These are phyloP conservation scores for Kuschelorhynchus macadamiae DNA, from an alignment of 2,888 invertebrate species.

Conservation along the genomic window DNA sequence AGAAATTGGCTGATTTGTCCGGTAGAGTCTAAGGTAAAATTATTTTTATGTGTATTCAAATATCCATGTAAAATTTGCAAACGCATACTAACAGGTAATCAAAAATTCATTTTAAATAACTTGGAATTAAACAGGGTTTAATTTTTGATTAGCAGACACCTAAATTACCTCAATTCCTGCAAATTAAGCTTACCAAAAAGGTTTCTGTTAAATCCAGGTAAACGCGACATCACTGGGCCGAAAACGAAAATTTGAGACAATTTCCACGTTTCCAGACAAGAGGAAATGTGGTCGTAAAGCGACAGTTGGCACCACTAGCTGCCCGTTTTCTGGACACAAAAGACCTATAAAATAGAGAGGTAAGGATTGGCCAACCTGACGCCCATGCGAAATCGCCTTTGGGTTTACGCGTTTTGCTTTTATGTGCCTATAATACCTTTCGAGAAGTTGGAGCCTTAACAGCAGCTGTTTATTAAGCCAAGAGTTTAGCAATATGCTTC, in stretches of 20 bases:
- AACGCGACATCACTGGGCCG: neutral
- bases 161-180: too few species aligned
- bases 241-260: constrained; percentile 37
- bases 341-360: constrained; percentile 46
- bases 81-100: too few species aligned
- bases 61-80: too few species aligned
- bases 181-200: neutral
- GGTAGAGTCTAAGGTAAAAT: too few species aligned
- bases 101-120: too few species aligned
- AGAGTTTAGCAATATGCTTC: neutral
- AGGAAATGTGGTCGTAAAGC: constrained; percentile 42
- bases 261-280: constrained; percentile 37
- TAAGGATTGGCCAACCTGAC: constrained; percentile 46
- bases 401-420: constrained; percentile 36
- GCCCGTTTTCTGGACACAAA: constrained; percentile 45
- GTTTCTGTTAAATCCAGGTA: neutral
- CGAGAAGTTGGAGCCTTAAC: constrained; percentile 1
- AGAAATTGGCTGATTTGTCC: too few species aligned
- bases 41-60: too few species aligned
- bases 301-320: constrained; percentile 47
- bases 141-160: too few species aligned
- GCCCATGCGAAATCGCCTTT: constrained; percentile 30
- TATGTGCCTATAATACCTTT: constrained; percentile 22
- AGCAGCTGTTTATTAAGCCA: neutral
- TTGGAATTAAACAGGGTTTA: too few species aligned